phyloP scores from a whole-genome alignment of 2,113 vertebrate genomes.

The Corythornis cristatus region DNA sequence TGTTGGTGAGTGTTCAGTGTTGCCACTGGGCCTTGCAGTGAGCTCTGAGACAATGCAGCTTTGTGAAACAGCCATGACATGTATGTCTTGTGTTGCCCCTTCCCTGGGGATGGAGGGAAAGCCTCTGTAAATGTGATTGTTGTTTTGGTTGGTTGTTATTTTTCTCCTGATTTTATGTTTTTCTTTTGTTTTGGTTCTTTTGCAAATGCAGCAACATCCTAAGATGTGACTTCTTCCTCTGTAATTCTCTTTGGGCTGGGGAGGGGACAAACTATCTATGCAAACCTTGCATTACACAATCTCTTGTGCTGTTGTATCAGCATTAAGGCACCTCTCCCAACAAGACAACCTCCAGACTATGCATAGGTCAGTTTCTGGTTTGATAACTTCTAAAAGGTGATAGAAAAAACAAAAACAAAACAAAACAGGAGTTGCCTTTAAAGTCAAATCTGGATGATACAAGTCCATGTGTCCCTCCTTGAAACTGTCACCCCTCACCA shows the following conservation, averaged over 20 bases:
- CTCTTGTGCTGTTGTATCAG: background rate
- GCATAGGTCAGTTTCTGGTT: background rate
- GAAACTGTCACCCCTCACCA: background rate
- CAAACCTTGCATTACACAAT: conserved; percentile 32
- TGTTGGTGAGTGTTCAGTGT: background rate
- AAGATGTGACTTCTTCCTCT: conserved; percentile 18
- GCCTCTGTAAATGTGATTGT: background rate
- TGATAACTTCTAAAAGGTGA: background rate
- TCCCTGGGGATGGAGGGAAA: background rate
- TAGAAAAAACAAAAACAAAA: background rate
- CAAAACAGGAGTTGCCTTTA: background rate
- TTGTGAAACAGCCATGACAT: conserved; percentile 38
- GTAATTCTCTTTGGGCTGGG: background rate
- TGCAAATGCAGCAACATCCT: background rate
- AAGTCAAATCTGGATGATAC: background rate
- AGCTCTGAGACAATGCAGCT: conserved; percentile 20
- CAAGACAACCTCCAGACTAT: background rate
- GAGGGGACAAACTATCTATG: conserved; percentile 39
- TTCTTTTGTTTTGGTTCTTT: background rate
- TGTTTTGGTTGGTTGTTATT: background rate
- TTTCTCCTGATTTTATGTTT: background rate
- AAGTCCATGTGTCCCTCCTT: background rate
- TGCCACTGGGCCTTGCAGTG: conserved; percentile 35
- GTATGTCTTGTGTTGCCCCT: background rate
- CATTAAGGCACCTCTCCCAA: background rate